Evolutionary conservation across 64 coral and sea anemone genomes (phyloP), one percentile per base, ranked within the genome.

Genomic region (Acropora tenuis): DNA sequence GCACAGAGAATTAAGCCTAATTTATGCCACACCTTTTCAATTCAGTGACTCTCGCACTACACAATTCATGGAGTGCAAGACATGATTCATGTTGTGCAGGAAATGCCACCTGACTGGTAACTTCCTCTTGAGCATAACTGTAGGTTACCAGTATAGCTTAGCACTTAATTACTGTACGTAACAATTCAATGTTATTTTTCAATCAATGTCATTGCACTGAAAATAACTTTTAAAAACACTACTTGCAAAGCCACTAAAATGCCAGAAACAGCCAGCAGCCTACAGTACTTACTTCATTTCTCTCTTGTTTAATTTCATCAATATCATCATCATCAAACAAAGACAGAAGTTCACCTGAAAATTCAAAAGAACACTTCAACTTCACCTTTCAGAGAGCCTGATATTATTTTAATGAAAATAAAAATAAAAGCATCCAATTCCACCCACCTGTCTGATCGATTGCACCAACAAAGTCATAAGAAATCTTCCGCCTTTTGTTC

Each of bases 271-370:
- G 43, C 74, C 30, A 30, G 30, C 30, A 30, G 30, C 30, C 30
- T 30, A 17, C 49, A 16, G 48, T 8, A 15, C 60, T 63, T 30
- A 96, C 95, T 88, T 97, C 95, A 88, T 84, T 97, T 61, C 95
- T 94, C 73, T 97, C 95, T 78, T 88, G 53, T 43, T 97, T 97
- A 47, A 94, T 72, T 65, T 97, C 95, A 69, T 97, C 95, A 84
- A 83, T 48, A 16, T 97, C 95, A 93, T 97, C 95, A 48, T 97
- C 95, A 90, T 97, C 95, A 97, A 94, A 97, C n/a, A 97, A 76
- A 88, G 95, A 90, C 5, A 94, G 77, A 43, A 97, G 90, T 73
- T 97, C 95, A 1, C 95, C 95, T 97, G 2, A 44, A 75, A 88
- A 73, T 55, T 55, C 52, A 55, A 55, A 10, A 55, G 10, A 55